A percentile compares a stretch with the other conserved stretches of the same genome.
phyloP scores from a whole-genome alignment of 2,113 vertebrate species.

The Notothenia coriiceps region DNA sequence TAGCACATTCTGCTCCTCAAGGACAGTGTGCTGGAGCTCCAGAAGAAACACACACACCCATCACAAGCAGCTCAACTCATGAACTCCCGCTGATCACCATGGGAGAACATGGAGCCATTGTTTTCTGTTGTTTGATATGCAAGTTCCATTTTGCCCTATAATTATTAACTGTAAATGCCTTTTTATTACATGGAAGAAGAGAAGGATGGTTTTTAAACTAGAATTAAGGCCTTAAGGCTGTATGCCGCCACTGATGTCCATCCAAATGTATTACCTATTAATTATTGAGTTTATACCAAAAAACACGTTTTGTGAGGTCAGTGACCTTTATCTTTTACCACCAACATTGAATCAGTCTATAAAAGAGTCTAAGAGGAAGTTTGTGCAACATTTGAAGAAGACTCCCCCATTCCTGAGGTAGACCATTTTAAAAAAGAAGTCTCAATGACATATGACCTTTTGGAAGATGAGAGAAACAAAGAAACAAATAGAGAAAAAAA shows the following conservation, averaged over 20 bases:
- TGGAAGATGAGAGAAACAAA: neutral
- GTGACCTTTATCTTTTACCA: neutral
- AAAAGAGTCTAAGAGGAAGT: neutral
- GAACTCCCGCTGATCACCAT: neutral
- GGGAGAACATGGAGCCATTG: neutral
- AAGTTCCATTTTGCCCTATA: neutral
- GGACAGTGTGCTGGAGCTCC: slow-evolving; percentile 29
- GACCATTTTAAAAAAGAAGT: neutral
- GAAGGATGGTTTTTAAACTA: neutral
- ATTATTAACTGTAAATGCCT: neutral
- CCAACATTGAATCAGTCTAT: neutral
- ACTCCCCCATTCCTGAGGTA: too few species aligned
- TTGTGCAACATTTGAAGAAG: neutral
- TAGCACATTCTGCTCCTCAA: slow-evolving; percentile 52
- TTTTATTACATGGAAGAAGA: neutral
- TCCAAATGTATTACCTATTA: neutral
- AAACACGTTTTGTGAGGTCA: neutral
- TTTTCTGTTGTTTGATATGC: neutral
- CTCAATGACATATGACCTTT: too few species aligned
- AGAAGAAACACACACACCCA: slow-evolving; percentile 16
- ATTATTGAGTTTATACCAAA: neutral
- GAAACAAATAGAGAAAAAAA: neutral
- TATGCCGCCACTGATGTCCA: neutral
- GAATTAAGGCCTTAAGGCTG: neutral
- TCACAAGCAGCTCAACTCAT: neutral